Evolutionary conservation across 2,888 invertebrate genomes (phyloP), one percentile per base, ranked within the genome.

Genomic region (Toxonevra muliebris): DNA sequence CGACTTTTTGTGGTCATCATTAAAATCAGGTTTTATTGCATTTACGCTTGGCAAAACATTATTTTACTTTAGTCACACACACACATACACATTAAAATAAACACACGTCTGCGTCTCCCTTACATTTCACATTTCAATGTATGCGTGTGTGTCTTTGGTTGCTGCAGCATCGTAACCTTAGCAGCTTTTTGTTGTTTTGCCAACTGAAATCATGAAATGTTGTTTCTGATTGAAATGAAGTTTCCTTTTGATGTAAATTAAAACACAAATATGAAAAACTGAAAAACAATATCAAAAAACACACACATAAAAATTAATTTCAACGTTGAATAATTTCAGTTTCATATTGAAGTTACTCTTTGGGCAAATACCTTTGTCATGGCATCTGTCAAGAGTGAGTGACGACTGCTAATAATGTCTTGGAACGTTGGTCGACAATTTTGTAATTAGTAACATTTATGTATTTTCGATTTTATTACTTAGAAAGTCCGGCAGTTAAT

Each of bases 21-120:
- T 79, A 80, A 81, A 81, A 81, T 79, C 81, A 75, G 80, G 76
- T 81, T 81, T 81, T 79, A 80, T 75, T 74, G 68, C 70, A 66
- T 43, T 59, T 53, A 43, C 42, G 65, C 53, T 41, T 59, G 58
- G 10, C 17, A 19, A 30, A 59, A 53, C 52, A 30, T 43, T 20
- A 19, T 15, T 43, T 15, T 42, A 30, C 30, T 55, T 5, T 10
- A 10, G 12, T 1, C 9, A 19, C 15, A 2, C 41, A 43, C 17
- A 19, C 1, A 1, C 19, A 17, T 2, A 10, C 15, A 17, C 0
- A 1, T 13, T 41, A n/a, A 3, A 5, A 19, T 30, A 19, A 7
- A 55, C 4, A n/a, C 30, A 11, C 30, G 30, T 55, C 30, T 2
- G n/a, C 13, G 45, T 11, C 45, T 1, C 12, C 11, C 13, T 11